Conservation (phyloP, 2,113 vertebrate species). For the Euleptes europaea region DNA sequence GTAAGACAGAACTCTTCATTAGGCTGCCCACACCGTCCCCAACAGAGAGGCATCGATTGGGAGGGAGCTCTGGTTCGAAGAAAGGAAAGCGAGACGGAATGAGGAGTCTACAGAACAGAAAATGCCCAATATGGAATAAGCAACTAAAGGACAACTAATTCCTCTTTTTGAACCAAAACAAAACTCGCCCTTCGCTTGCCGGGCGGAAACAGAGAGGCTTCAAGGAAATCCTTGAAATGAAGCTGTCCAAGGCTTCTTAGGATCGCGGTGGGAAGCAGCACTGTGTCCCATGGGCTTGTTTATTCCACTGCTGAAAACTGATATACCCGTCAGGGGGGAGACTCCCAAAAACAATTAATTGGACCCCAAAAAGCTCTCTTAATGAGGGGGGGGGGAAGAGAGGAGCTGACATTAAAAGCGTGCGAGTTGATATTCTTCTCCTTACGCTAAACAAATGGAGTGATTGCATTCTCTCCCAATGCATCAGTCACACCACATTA, state of each 20-base stretch:
- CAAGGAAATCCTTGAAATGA: neutral
- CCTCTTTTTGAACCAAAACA: neutral
- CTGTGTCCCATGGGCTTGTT: slow-evolving; percentile 3
- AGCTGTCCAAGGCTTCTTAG: neutral
- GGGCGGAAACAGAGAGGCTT: neutral
- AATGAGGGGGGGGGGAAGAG: slow-evolving; percentile 13
- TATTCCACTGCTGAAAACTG: slow-evolving; percentile 2
- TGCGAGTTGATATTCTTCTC: slow-evolving; percentile 74
- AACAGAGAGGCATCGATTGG: neutral
- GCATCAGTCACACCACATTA: slow-evolving; percentile 91
- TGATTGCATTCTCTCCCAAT: slow-evolving; percentile 83
- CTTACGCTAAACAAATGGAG: slow-evolving; percentile 76
- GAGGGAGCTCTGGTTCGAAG: neutral
- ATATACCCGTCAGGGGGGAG: neutral
- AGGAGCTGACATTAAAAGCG: slow-evolving; percentile 65
- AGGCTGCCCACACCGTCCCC: neutral
- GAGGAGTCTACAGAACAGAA: neutral
- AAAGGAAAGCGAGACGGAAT: neutral
- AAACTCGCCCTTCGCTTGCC: neutral
- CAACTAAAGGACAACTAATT: neutral
- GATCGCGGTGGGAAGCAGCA: neutral
- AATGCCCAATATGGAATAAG: neutral
- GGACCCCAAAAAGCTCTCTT: slow-evolving; percentile 40
- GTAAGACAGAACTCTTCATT: neutral
- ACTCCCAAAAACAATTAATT: slow-evolving; percentile 55